These are phyloP conservation scores for Corythornis cristatus DNA, from an alignment of 2,113 vertebrate genomes.

Conservation along the genomic window DNA sequence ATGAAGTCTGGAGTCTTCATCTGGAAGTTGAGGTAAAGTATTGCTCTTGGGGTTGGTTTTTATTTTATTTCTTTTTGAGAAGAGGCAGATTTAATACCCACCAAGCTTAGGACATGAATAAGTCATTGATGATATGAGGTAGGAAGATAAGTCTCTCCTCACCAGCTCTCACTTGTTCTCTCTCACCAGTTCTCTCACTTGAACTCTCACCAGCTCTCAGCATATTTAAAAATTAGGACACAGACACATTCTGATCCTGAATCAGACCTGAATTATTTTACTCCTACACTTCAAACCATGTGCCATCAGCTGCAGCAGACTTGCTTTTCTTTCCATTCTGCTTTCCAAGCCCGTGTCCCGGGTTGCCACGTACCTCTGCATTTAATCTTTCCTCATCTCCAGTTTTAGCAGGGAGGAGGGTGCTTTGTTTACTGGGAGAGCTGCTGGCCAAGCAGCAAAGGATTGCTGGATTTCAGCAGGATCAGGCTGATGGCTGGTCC, in stretches of 20 bases:
- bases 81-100: neutral
- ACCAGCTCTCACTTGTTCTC: neutral
- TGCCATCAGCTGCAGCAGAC: neutral
- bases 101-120: neutral
- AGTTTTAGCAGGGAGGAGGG: neutral
- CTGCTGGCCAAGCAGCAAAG: neutral
- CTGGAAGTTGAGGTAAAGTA: constrained; percentile 74
- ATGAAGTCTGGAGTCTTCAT: constrained; percentile 81
- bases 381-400: neutral
- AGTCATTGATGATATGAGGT: neutral
- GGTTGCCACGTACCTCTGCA: fast-evolving
- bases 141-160: neutral
- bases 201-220: neutral
- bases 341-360: neutral
- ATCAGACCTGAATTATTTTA: neutral
- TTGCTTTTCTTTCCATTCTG: neutral
- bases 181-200: neutral
- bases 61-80: neutral
- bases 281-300: neutral
- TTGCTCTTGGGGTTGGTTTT: neutral
- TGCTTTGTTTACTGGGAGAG: neutral
- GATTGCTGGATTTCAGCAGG: neutral
- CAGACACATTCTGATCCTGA: neutral
- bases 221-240: fast-evolving
- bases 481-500: neutral